Evolutionary conservation across 2,888 invertebrate species (phyloP), one percentile per base, ranked within the genome.

Genomic region (Eilema depressum): DNA sequence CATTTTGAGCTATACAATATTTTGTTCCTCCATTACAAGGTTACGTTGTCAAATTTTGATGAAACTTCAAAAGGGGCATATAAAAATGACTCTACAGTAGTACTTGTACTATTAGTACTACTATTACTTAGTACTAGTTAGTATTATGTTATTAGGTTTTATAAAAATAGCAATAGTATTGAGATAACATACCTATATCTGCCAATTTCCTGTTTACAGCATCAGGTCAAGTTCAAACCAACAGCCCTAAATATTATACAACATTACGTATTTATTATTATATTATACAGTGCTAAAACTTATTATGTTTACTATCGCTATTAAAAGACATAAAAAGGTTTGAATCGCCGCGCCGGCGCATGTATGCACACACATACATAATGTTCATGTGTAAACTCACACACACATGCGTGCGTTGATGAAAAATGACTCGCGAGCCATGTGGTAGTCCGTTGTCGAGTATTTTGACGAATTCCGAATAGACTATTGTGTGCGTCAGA

Each of bases 401-500:
- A 41, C 88, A 83, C 87, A 88, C 87, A 84, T 30, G 67, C 70
- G 66, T 69, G 68, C 68, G 69, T 57, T 72, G 78, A 87, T 90
- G 91, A 92, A 88, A 88, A 92, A 92, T 91, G 89, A 91, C 88
- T 91, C 83, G 89, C 88, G 84, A 87, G 91, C 91, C 93, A 93
- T 93, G 93, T 93, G 93, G 92, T 91, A 88, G 92, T 89, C 86
- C 84, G 89, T 85, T 88, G 90, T 86, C 89, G 89, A 91, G 91
- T 93, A 93, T 94, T 94, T 94, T 94, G 94, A 94, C 92, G 94
- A 93, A 94, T 94, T 93, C 93, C 93, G 88, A 92, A 93, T 94
- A 93, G 93, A 88, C 61, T 53, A 79, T 68, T 23, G 81, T 86
- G 89, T 86, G 79, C 87, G 84, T 88, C 75, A 25, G 0, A 26